Conservation (phyloP, 2,888 invertebrate genomes). For the Smittia aterrima region DNA sequence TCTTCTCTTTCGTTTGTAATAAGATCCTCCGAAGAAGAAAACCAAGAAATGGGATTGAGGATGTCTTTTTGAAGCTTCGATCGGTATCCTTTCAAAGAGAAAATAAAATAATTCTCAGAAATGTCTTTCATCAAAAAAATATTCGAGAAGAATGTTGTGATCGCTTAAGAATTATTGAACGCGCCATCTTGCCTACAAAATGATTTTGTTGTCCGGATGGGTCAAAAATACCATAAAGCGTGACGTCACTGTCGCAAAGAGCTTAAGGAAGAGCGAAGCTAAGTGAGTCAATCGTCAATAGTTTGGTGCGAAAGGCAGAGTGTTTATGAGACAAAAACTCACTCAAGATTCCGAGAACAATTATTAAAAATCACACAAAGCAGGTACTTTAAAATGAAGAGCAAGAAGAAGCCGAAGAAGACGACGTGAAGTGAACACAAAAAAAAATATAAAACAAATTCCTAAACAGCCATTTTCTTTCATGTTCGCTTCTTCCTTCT, state of each 20-base stretch:
- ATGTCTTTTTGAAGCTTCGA: background rate
- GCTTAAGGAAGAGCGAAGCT: too few species aligned
- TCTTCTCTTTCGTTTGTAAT: background rate
- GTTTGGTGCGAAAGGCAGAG: too few species aligned
- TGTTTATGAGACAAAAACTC: too few species aligned
- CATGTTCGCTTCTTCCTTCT: background rate
- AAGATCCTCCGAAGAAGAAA: slow-evolving; percentile 5
- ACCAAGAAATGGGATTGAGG: slow-evolving; percentile 12
- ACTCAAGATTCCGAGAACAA: slow-evolving; percentile 27
- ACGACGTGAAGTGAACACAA: background rate
- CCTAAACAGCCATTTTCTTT: slow-evolving; percentile 23
- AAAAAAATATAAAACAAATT: background rate
- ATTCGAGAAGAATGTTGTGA: too few species aligned
- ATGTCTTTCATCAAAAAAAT: background rate
- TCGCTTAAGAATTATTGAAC: too few species aligned
- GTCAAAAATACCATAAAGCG: too few species aligned
- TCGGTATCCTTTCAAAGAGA: background rate
- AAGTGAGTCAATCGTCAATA: too few species aligned
- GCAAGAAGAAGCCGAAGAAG: background rate
- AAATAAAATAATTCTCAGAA: background rate
- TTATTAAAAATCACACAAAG: slow-evolving; percentile 36
- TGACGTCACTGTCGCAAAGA: too few species aligned
- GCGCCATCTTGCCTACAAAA: too few species aligned
- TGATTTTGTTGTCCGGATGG: too few species aligned
- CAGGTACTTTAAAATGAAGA: slow-evolving; percentile 22